Evolutionary conservation across 2,113 vertebrate genomes (phyloP), one percentile per base, ranked within the genome.

Genomic region (Spermophilus dauricus): DNA sequence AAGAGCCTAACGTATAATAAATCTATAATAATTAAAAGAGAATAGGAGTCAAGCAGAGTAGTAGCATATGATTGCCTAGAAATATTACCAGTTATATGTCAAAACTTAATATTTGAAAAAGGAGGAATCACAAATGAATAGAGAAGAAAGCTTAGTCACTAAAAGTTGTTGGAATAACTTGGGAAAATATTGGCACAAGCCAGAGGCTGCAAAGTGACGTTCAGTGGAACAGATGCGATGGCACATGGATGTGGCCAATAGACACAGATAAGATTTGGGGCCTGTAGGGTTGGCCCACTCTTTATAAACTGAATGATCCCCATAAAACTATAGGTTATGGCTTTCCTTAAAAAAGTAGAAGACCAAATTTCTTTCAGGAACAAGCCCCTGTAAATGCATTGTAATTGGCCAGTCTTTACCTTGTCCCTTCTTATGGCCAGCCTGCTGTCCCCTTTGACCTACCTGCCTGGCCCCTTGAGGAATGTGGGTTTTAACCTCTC

Each of bases 1-100:
- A 92, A 89, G 39, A 37, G 45, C 89, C 37, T 88, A 95, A 63
- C 26, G 30, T 86, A 58, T 48, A 70, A 53, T 89, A 96, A 89
- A 87, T 95, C 65, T 63, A 20, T 78, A 95, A 87, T 80, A 82
- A 85, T 89, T 89, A 88, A 76, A 90, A 91, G 51, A 94, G 22
- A 80, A 30, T 20, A 88, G 69, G 75, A 86, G 37, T 93, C 63
- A 75, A 84, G 20, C 73, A 84, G 89, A 84, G 86, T 51, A 32
- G 75, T 70, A 18, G 77, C 87, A 82, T 39, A 48, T 73, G 89
- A 73, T 70, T 80, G 20, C 65, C 70, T 77, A 53, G 28, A 95
- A 96, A 70, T 93, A 72, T 18, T 78, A 73, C 61, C 51, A 70
- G 10, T 69, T 48, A 69, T 17, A n/a, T 85, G 22, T 85, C 73